Percentiles rank a stretch among this genome's conserved stretches.
Evolutionary conservation across 2,113 vertebrate species (phyloP).

Genomic region (Grus americana): DNA sequence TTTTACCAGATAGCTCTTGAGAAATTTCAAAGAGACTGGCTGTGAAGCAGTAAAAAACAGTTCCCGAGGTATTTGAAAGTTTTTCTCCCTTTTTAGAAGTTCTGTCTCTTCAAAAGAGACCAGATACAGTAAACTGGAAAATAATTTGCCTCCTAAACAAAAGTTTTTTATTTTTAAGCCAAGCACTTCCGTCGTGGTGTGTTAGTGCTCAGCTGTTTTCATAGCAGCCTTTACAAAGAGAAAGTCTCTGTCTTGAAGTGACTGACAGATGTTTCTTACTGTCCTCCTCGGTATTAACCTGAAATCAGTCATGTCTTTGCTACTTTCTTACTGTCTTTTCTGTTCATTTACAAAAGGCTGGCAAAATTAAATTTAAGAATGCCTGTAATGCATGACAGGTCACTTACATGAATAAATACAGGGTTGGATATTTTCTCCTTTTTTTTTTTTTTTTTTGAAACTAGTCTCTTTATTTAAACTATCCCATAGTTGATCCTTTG

Average conservation of each 20-base stretch:
- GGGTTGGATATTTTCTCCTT: not conserved
- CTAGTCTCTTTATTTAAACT: not conserved
- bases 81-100: not conserved
- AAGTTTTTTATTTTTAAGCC: not conserved
- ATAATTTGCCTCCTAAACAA: not conserved
- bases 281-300: not conserved
- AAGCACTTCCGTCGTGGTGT: not conserved
- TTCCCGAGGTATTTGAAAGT: not conserved
- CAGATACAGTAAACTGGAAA: not conserved
- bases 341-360: not conserved
- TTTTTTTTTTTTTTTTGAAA: not conserved
- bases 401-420: not conserved
- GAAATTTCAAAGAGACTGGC: not conserved
- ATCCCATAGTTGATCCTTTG: not conserved
- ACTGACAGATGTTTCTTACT: not conserved
- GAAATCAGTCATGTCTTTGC: not conserved
- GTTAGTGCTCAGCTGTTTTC: not conserved
- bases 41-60: not conserved
- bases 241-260: not conserved
- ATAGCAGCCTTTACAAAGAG: not conserved
- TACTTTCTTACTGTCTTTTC: not conserved
- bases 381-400: not conserved
- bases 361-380: not conserved
- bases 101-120: not conserved
- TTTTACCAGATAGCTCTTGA: not conserved